phyloP scores from a whole-genome alignment of 2,113 vertebrate genomes.

The Dolichallabes microphthalmus region DNA sequence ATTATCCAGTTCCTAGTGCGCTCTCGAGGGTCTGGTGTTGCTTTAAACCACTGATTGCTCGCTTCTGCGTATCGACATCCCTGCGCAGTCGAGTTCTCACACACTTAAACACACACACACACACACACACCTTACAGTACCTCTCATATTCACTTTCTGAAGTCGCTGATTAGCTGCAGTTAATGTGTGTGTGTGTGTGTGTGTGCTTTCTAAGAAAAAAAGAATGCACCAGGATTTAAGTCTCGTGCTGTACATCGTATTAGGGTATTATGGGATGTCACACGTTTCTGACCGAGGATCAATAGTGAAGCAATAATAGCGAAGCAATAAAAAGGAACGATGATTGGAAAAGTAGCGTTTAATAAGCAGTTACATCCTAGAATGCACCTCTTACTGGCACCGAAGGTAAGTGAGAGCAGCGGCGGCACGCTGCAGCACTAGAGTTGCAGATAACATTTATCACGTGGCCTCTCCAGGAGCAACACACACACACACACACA shows the following conservation, averaged over 20 bases:
- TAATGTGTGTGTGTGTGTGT: slow-evolving; percentile 13
- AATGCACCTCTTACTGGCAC: slow-evolving; percentile 42
- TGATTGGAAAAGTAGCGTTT: neutral
- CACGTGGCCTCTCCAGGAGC: neutral
- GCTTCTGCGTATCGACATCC: neutral
- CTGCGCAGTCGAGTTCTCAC: neutral
- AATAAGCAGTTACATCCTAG: slow-evolving; percentile 42
- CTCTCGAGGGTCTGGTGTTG: no score
- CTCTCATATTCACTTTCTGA: neutral
- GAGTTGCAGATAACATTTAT: slow-evolving; percentile 27
- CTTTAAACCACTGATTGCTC: neutral
- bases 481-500: neutral
- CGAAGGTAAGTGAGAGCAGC: slow-evolving; percentile 18
- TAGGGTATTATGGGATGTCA: slow-evolving; percentile 23
- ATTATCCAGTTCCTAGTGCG: neutral
- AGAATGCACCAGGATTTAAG: neutral
- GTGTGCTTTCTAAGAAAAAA: slow-evolving; percentile 3
- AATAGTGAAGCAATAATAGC: slow-evolving; percentile 35
- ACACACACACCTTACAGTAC: neutral
- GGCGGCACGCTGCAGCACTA: slow-evolving; percentile 12
- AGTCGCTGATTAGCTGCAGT: slow-evolving; percentile 1
- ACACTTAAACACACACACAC: neutral
- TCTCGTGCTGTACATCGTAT: neutral
- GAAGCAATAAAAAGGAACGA: neutral
- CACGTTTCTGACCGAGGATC: slow-evolving; percentile 29